Evolutionary conservation across 2,797 vertebrate genomes (phyloP).

Genomic region (Semaprochilodus insignis): DNA sequence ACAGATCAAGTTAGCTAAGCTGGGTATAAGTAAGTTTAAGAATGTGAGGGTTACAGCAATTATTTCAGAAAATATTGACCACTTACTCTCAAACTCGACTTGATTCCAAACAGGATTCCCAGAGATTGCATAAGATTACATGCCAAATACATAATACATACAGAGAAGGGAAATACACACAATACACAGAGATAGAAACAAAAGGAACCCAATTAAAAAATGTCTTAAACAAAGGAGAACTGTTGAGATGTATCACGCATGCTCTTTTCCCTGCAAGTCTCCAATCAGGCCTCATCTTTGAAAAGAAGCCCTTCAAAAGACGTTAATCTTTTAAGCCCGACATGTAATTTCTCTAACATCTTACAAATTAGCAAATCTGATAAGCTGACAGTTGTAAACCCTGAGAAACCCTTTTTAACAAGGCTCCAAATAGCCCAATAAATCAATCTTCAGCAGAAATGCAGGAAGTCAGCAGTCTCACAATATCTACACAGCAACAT

Average conservation of each 20-base stretch:
- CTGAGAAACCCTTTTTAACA: not conserved
- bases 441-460: not conserved
- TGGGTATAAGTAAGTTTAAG: not conserved
- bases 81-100: slow-evolving; percentile 75
- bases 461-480: not conserved
- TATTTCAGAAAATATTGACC: not conserved
- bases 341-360: not conserved
- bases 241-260: not conserved
- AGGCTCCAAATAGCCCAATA: not conserved
- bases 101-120: slow-evolving; percentile 58
- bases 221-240: not conserved
- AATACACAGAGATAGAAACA: slow-evolving; percentile 53
- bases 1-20: no score
- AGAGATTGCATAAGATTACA: slow-evolving; percentile 55
- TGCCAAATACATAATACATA: slow-evolving; percentile 41
- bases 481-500: not conserved
- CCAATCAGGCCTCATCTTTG: not conserved
- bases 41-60: not conserved
- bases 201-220: slow-evolving; percentile 44
- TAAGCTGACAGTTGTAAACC: not conserved
- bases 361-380: slow-evolving; percentile 8
- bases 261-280: not conserved
- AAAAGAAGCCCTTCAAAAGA: not conserved
- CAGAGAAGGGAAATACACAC: slow-evolving; percentile 52
- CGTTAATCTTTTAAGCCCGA: not conserved